Evolutionary conservation across 1,140 invertebrate species (phyloP).

Genomic region (Elymnias hypermnestra): DNA sequence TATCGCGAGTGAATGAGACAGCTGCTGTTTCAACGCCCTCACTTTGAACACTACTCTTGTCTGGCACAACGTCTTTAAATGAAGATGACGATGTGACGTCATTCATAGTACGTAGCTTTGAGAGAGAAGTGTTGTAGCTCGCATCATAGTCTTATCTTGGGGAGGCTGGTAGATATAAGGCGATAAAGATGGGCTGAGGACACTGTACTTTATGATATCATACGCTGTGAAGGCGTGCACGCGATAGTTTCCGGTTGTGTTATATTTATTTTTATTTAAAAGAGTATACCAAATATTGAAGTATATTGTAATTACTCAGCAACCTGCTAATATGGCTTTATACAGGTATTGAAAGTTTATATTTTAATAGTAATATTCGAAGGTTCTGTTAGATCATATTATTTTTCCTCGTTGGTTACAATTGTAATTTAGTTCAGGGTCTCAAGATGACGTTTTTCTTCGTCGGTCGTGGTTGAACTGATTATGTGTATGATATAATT

Average conservation of each 20-base stretch:
- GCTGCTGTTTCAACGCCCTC: conserved; percentile 40
- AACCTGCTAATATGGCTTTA: conserved; percentile 52
- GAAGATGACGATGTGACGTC: conserved; percentile 58
- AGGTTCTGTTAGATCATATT: too few species aligned
- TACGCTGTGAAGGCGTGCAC: conserved; percentile 62
- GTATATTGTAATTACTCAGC: conserved; percentile 12
- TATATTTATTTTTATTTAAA: too few species aligned
- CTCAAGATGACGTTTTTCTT: not conserved
- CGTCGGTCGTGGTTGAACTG: not conserved
- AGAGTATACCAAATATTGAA: conserved; percentile 22
- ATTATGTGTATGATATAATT: conserved; percentile 13
- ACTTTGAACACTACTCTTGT: conserved; percentile 46
- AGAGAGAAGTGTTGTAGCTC: conserved; percentile 70
- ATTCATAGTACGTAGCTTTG: conserved; percentile 75
- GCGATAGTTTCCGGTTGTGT: conserved; percentile 50
- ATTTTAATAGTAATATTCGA: too few species aligned
- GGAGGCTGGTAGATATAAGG: conserved; percentile 64
- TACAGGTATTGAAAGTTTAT: conserved; percentile 37
- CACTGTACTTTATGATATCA: conserved; percentile 64
- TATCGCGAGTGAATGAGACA: conserved; percentile 65
- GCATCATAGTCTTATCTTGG: conserved; percentile 52
- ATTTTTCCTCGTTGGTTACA: too few species aligned
- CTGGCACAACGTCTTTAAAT: conserved; percentile 58
- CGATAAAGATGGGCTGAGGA: conserved; percentile 52
- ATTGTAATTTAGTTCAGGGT: conserved; percentile 15